Evolutionary conservation across 2,113 vertebrate genomes (phyloP), one percentile per base, ranked within the genome.

Genomic region (Thryonomys swinderianus): DNA sequence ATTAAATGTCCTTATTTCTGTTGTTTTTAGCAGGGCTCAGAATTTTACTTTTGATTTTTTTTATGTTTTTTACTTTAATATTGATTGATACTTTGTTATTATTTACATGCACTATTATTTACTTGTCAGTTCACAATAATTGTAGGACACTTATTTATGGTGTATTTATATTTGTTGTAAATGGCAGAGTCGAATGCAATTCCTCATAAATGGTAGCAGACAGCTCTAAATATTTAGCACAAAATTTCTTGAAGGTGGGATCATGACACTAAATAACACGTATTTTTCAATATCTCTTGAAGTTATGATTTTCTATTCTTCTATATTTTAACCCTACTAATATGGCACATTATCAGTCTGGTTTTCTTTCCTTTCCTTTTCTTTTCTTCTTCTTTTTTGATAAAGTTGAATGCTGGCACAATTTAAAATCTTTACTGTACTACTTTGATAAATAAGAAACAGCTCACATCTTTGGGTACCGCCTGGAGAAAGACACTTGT

Each of bases 351-450:
- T 91, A 32, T 55, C 17, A 21, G 6, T 61, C 61, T 55, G 53
- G 10, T 55, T 57, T 57, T 51, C 48, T 57, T 45, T 37, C n/a
- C n/a, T n/a, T n/a, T n/a, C n/a, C n/a, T n/a, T n/a, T n/a, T n/a
- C n/a, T n/a, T n/a, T n/a, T n/a, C n/a, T 90, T 32, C 61, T 78
- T 78, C 51, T 90, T 66, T 61, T 20, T 20, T 85, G 51, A 94
- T 2, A 18, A 62, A 78, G 42, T 57, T 78, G 34, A 85, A 7
- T 87, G 21, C 57, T 81, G 85, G 81, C 25, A 71, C 25, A 57
- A 9, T 86, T 57, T 42, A 13, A 86, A 71, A 42, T 32, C 25
- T 32, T 42, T 84, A 55, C 55, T 81, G 71, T 88, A 45, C 76
- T 45, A 14, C 37, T 95, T 86, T 87, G 37, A 34, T 73, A 64